Evolutionary conservation across 1,140 invertebrate species (phyloP), one percentile per base, ranked within the genome.

Genomic region (Lepidurus packardi): DNA sequence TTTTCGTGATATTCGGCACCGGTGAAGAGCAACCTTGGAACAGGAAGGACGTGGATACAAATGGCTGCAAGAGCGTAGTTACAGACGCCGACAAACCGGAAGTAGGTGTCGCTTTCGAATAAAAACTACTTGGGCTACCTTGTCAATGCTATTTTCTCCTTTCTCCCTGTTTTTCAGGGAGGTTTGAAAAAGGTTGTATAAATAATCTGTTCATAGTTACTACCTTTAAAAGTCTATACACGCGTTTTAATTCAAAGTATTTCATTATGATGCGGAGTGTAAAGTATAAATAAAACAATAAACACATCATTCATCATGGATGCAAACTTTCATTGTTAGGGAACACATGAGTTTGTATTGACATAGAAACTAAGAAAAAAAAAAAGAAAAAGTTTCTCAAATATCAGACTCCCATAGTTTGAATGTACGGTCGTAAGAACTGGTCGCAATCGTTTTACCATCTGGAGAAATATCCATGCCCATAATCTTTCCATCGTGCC

Each of bases 401-500:
- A 21, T 65, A 16, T 96, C 95, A 1, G 95, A 92, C 6, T 94
- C 89, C 98, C 97, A 99, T 4, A 99, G 84, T 87, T 99, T 99
- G 84, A 99, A 98, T 1, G 98, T 98, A 80, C 97, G 88, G 87
- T 99, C 98, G 85, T 95, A 98, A 0, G 97, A 98, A 79, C 90
- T 90, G 1, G 95, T 97, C 3, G 91, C 95, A 80, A 99, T 96
- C 83, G 91, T 98, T 82, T 94, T 92, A 79, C 94, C 91, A 86
- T 98, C 93, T 10, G 88, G 86, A 0, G 94, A 92, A 75, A 98
- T 90, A 85, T 98, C 97, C 0, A 93, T 90, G 10, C 91, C 90
- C 91, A 98, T 98, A 4, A 99, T 92, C 89, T 97, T 97, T 11
- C 94, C 93, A 84, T 98, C 96, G 81, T 99, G 97, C 10, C 97